Evolutionary conservation across 2,888 invertebrate species (phyloP), one percentile per base, ranked within the genome.

Genomic region (Coronaproctus castanopsis): DNA sequence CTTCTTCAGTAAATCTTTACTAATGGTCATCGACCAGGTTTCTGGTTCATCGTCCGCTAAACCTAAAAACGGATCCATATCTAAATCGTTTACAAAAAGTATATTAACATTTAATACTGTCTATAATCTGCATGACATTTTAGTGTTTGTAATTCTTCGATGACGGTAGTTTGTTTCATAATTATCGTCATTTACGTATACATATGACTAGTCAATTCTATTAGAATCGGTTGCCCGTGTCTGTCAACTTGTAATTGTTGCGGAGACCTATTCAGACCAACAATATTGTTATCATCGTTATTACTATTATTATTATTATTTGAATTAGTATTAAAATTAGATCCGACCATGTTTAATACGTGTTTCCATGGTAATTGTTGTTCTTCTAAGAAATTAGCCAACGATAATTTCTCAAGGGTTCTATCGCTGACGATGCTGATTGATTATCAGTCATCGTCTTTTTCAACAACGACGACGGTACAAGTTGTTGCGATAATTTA

Each of bases 11-110:
- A 76, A 73, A 69, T 89, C 90, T 66, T 88, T 87, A 21, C 90
- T 87, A 55, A 90, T 88, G 21, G 87, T 84, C 0, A 88, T 85
- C 19, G 88, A 88, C 95, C 95, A 96, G 0, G 90, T 89, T 69
- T 96, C 95, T 0, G 90, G 85, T 70, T 96, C 95, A 21, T 80
- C 79, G 51, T 85, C 82, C 3, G 84, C 85, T 52, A 95, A 76
- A 5, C 87, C 87, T 59, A 93, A 74, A 57, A 78, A 77, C 0
- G 87, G 83, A 71, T 93, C 90, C 2, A 87, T 82, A 55, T 89
- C 89, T 54, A 91, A 76, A 69, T 88, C 86, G 53, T 76, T 67
- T 55, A 77, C 66, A 8, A 75, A 72, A 18, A 61, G 63, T n/a
- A n/a, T n/a, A n/a, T n/a, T n/a, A n/a, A n/a, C n/a, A n/a, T n/a